Base-by-base conservation (phyloP, 2,113 vertebrate genomes). In the Dunckerocampus dactyliophorus region DNA sequence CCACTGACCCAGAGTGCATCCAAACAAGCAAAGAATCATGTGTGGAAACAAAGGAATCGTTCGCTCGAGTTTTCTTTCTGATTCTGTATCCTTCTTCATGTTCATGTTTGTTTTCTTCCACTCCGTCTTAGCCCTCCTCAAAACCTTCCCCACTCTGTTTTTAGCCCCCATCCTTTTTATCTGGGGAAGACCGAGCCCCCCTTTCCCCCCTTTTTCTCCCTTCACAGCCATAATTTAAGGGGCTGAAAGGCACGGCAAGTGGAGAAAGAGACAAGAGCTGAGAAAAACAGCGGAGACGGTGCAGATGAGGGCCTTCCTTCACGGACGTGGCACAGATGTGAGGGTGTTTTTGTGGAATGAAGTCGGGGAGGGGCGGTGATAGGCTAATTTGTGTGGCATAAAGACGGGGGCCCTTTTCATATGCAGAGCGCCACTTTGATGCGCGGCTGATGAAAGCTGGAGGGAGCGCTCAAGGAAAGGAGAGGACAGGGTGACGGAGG, bases 211-310 rank as follows among this genome's bases (percentile, higher is more conserved):
- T 77, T 82, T 77, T 84, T 77, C 70, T 82, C 79, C 67, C 69
- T 52, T 64, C 79, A 65, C 71, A 64, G 79, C 83, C 87, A 83
- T 92, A 90, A 92, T 92, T 92, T 91, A 92, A 86, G 87, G 85
- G 76, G 31, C 85, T 91, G 88, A 94, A 92, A 91, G 82, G 88
- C 83, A 82, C 80, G 82, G 75, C 76, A 73, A 90, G 79, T 54
- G 24, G 72, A 86, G 85, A 83, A 85, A 83, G 81, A 74, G 69
- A 75, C 58, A 74, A 65, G 69, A 63, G 75, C 71, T 68, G 69
- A 79, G 71, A 79, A 80, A 82, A 80, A 75, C 74, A 75, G 53
- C 3, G 53, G n/a, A 85, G 67, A 83, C 80, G 76, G 65, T 73
- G 78, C 78, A 82, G 86, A 88, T 80, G 79, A 84, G 85, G 75